Evolutionary conservation across 1,140 invertebrate species (phyloP).

Genomic region (Alviniconcha marisindica): DNA sequence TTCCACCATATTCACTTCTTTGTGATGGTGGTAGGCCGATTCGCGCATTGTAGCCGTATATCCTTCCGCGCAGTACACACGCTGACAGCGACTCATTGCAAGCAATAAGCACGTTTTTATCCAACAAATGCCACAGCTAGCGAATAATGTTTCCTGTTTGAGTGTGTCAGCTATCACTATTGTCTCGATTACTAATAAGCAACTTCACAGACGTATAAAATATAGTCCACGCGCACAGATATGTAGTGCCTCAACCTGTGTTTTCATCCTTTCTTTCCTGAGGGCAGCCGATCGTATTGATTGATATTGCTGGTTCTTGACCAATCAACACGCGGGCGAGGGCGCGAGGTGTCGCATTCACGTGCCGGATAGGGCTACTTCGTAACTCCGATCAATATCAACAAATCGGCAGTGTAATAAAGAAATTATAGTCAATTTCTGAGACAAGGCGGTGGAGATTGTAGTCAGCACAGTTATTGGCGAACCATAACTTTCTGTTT

Average conservation of each 20-base stretch:
- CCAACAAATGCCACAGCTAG: background rate
- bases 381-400: conserved; percentile 4
- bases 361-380: conserved; percentile 11
- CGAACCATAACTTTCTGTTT: too few relatives aligned
- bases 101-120: background rate
- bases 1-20: conserved; percentile 37
- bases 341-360: conserved; percentile 34
- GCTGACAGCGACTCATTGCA: background rate
- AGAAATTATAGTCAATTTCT: conserved; percentile 5
- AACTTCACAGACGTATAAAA: conserved; percentile 7
- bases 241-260: conserved; percentile 41
- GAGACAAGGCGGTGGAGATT: too few relatives aligned
- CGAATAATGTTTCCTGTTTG: background rate
- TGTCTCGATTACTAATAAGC: background rate
- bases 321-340: conserved; percentile 32
- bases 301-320: conserved; percentile 32
- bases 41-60: conserved; percentile 8
- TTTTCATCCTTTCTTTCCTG: conserved; percentile 43
- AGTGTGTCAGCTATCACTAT: background rate
- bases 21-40: conserved; percentile 34
- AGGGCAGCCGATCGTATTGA: conserved; percentile 39
- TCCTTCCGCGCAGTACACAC: conserved; percentile 33
- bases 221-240: conserved; percentile 31
- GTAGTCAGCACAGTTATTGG: too few relatives aligned
- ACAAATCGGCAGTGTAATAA: background rate